Evolutionary conservation across 2,888 invertebrate species (phyloP), one percentile per base, ranked within the genome.

Genomic region (Drosophila prostipennis): DNA sequence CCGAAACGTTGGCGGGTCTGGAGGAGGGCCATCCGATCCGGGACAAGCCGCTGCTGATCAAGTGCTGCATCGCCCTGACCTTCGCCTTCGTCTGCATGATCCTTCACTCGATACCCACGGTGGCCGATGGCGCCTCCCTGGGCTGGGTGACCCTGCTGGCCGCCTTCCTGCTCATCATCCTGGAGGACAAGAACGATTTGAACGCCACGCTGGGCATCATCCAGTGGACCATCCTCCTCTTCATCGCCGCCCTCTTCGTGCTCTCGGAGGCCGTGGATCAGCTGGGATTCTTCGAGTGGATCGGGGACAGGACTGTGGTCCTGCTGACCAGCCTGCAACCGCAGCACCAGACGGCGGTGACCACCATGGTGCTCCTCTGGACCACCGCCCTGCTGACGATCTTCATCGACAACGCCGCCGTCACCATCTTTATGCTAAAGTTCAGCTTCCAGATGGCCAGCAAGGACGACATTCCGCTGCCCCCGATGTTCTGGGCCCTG

Each of bases 401-500:
- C 0, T 96, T 98, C 89, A 96, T 98, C 0, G 98, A 98, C 91
- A 98, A 98, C 91, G 96, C 98, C 52, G 97, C 98, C 0, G 93
- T 98, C 40, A 96, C 97, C 0, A 97, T 97, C 0, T 97, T 98
- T 95, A 98, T 98, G 98, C 93, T 98, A 0, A 93, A 95, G 34
- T 94, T 97, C 42, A 95, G 96, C 8, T 94, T 94, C 1, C 93
- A 94, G 51, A 89, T 97, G 55, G 95, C 96, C 81, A 93, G 93
- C 0, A 93, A 94, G 3, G 92, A 97, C 0, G 91, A 93, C 16
- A 90, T 98, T 42, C 96, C 97, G 0, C 90, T 98, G 78, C 93
- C 95, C 56, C 98, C 98, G 0, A 92, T 98, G 11, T 94, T 97
- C 29, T 97, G 97, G 96, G 96, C 98, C 0, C 91, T 98, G 7